Evolutionary conservation across 1,140 invertebrate genomes (phyloP).

Genomic region (Aphidius gifuensis): DNA sequence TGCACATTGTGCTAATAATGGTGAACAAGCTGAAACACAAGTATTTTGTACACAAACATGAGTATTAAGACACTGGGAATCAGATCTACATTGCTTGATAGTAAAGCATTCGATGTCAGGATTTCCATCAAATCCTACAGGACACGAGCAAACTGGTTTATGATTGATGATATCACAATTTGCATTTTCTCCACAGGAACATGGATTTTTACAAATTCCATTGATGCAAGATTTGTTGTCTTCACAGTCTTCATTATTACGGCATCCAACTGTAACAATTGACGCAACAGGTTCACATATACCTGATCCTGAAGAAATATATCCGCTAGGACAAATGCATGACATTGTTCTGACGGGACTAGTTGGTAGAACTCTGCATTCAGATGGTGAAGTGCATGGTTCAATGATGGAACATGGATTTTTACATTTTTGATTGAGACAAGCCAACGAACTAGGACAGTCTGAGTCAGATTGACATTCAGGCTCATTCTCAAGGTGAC

Average conservation of each 20-base stretch:
- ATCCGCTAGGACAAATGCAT: constrained; percentile 84
- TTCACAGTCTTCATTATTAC: constrained; percentile 72
- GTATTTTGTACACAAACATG: constrained; percentile 75
- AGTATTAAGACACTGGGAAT: constrained; percentile 72
- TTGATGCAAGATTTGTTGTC: constrained; percentile 74
- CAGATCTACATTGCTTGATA: constrained; percentile 66
- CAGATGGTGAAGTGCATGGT: constrained; percentile 75
- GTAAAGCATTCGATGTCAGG: constrained; percentile 69
- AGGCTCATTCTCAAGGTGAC: constrained; percentile 66
- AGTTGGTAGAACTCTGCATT: constrained; percentile 77
- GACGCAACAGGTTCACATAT: constrained; percentile 70
- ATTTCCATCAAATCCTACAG: constrained; percentile 76
- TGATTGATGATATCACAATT: constrained; percentile 78
- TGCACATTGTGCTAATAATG: constrained; percentile 66
- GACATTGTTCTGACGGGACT: constrained; percentile 83
- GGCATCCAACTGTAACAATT: constrained; percentile 66
- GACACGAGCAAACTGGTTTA: constrained; percentile 80
- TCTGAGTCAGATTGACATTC: constrained; percentile 79
- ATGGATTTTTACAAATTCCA: constrained; percentile 76
- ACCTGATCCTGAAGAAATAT: constrained; percentile 78
- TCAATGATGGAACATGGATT: constrained; percentile 76
- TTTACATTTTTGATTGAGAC: constrained; percentile 76
- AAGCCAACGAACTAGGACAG: constrained; percentile 75
- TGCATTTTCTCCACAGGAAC: constrained; percentile 75
- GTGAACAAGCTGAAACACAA: constrained; percentile 74